Percentiles rank a stretch among this genome's conserved stretches.
Conservation (phyloP, 2,888 invertebrate species). For the Gibbula magus region DNA sequence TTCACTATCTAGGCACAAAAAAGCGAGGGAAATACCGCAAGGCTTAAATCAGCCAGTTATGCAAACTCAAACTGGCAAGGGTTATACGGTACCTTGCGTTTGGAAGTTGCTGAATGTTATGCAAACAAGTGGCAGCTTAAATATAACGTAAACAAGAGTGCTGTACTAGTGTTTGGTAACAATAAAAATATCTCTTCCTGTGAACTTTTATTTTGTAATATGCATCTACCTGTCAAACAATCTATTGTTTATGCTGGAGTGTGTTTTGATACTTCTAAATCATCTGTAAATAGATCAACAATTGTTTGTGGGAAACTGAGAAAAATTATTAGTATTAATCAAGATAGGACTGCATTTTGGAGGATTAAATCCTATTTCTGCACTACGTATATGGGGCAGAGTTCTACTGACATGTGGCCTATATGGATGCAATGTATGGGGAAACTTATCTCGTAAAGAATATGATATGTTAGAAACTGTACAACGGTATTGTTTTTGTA, state of each 20-base stretch:
- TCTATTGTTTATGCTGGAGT: constrained; percentile 9
- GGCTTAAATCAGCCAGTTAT: too few relatives aligned
- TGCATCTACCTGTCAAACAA: not conserved
- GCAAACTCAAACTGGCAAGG: too few relatives aligned
- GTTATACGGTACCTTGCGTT: too few relatives aligned
- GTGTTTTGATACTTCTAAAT: not conserved
- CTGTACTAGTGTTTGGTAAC: not conserved
- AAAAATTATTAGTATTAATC: not conserved
- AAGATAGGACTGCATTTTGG: not conserved
- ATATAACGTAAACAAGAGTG: not conserved
- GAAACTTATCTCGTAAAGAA: not conserved
- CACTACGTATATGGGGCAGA: not conserved
- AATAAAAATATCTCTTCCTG: not conserved
- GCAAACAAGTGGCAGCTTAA: not conserved
- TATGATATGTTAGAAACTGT: constrained; percentile 1
- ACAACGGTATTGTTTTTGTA: not conserved
- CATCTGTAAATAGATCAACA: not conserved
- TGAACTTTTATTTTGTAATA: not conserved
- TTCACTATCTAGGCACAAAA: too few relatives aligned
- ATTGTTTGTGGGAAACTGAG: not conserved
- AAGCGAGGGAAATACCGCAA: too few relatives aligned
- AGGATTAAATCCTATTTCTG: not conserved
- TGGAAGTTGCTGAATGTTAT: not conserved
- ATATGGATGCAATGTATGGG: not conserved
- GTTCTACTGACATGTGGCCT: not conserved